Base-by-base conservation (phyloP, 2,888 invertebrate genomes). In the Dolomedes plantarius region DNA sequence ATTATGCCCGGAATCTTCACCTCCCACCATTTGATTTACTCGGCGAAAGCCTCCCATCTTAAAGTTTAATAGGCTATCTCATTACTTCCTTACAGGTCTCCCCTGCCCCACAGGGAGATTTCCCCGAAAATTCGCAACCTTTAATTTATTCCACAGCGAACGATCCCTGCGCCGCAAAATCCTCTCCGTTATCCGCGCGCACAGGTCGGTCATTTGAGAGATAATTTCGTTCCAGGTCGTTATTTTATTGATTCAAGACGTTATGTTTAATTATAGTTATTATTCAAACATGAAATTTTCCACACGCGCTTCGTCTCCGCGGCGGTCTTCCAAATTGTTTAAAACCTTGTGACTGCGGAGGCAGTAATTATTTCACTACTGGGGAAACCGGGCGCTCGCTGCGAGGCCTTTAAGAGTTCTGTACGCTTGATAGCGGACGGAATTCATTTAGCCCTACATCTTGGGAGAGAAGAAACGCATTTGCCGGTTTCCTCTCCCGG, bases 221-320 rank as follows among this genome's bases (percentile, higher is more conserved):
- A 46, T 46, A 46, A 46, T 46, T 46, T 16, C n/a, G 46, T 46
- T 46, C 46, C n/a, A n/a, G 46, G n/a, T 46, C 46, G 46, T 46
- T 46, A 46, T 46, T 46, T 46, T 46, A 46, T 46, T 46, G 46
- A 46, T 46, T 46, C 46, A n/a, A 13, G 46, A 16, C 46, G 46
- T 46, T 46, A 46, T 46, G 16, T 46, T 46, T 46, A 46, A 46
- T 46, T 46, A 46, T 46, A 46, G 46, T 46, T 46, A n/a, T 46
- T 46, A 46, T 46, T 46, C n/a, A 46, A 46, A 46, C 16, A n/a
- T 9, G 46, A 46, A 46, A 46, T 9, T 46, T n/a, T n/a, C 46
- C 16, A n/a, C n/a, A n/a, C 6, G 46, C 16, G 6, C 2, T 13
- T 16, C 16, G 1, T 46, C 2, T n/a, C 46, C 16, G 6, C 46